Evolutionary conservation across 1,140 invertebrate species (phyloP).

Genomic region (Penaeus japonicus): DNA sequence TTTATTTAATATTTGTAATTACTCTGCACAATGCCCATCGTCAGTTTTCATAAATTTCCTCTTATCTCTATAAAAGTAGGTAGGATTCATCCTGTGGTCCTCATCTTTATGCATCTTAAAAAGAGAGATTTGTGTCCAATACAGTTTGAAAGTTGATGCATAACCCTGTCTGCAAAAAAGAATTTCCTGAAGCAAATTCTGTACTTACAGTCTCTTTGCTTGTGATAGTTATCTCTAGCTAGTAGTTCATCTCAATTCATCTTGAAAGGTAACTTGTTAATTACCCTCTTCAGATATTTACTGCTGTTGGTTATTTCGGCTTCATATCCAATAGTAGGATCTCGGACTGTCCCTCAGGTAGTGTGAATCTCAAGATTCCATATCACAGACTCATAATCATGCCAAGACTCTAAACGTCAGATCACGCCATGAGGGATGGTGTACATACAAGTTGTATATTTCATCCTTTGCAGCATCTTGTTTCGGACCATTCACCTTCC

Average conservation of each 20-base stretch:
- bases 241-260: constrained; percentile 50
- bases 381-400: not conserved
- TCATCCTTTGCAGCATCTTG: constrained; percentile 38
- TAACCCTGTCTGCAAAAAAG: constrained; percentile 44
- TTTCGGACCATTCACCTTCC: constrained; percentile 21
- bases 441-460: constrained; percentile 16
- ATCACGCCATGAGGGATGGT: constrained; percentile 8
- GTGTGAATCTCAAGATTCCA: not conserved
- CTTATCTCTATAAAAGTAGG: constrained; percentile 3
- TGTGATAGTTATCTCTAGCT: constrained; percentile 49
- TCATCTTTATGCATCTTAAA: constrained; percentile 39
- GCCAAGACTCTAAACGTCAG: not conserved
- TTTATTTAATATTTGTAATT: constrained; percentile 33
- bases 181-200: constrained; percentile 31
- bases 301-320: constrained; percentile 37
- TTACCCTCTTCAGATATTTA: constrained; percentile 7
- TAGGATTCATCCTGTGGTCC: constrained; percentile 21
- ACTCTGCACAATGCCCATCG: constrained; percentile 32
- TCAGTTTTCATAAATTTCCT: constrained; percentile 19
- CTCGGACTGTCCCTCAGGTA: constrained; percentile 4
- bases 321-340: constrained; percentile 35
- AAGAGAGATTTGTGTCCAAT: constrained; percentile 11
- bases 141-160: constrained; percentile 43
- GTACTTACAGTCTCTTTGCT: constrained; percentile 54
- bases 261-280: constrained; percentile 4